These are phyloP conservation scores for Achatina immaculata DNA, from an alignment of 1,140 invertebrate genomes.

Conservation along the genomic window DNA sequence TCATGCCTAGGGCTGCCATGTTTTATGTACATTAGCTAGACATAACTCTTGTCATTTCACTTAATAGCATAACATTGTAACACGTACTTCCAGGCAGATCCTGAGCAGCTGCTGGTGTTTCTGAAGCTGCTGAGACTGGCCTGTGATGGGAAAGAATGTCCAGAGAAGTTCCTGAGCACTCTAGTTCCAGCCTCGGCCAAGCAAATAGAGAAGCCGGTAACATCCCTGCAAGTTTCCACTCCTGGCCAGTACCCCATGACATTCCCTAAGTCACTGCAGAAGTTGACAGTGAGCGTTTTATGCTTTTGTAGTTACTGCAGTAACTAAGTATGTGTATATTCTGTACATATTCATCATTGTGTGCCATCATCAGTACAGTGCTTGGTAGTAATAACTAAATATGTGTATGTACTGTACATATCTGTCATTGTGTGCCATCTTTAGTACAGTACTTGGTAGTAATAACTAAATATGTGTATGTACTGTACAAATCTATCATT, in stretches of 20 bases:
- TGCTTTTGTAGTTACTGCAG: too few species aligned
- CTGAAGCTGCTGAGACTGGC: conserved; percentile 9
- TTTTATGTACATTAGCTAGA: neutral
- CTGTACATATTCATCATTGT: too few species aligned
- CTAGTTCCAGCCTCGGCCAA: conserved; percentile 15
- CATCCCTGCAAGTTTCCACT: neutral
- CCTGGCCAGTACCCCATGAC: conserved; percentile 20
- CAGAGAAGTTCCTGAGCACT: neutral
- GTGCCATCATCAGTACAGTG: too few species aligned
- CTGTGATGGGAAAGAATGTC: neutral
- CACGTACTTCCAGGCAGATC: conserved; percentile 7
- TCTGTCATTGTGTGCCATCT: too few species aligned
- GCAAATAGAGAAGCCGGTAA: conserved; percentile 18
- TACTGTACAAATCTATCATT: too few species aligned
- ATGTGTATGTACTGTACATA: too few species aligned
- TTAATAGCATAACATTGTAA: neutral
- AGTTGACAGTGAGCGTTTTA: conserved; percentile 7
- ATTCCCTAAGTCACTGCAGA: conserved; percentile 16
- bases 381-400: too few species aligned
- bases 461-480: too few species aligned
- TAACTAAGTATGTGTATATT: too few species aligned
- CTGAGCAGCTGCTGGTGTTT: conserved; percentile 3
- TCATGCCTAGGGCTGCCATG: neutral
- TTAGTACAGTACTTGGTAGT: too few species aligned
- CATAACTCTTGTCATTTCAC: too few species aligned